Evolutionary conservation across 1,140 invertebrate species (phyloP), one percentile per base, ranked within the genome.

Genomic region (Heliconius nattereri): DNA sequence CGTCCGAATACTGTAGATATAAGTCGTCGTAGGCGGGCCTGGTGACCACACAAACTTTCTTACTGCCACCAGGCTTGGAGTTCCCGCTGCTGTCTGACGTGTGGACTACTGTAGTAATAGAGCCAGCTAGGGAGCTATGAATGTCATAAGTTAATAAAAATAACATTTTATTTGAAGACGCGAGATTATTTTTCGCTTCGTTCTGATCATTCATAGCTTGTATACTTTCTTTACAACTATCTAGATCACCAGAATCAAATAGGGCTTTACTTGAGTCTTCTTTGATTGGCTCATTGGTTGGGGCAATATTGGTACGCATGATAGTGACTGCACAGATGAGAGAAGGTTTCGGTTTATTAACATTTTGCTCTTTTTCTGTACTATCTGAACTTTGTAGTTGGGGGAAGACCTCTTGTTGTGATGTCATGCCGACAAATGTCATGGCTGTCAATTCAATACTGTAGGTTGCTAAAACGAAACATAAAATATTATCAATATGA

Each of bases 131-230:
- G 2, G 93, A 92, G 84, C 91, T 92, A 79, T 94, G 91, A 88
- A 95, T 94, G 73, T 94, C 94, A 49, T 95, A 95, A 7, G 94
- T 94, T 78, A 94, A 73, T 52, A 95, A 85, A 83, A 93, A 95
- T 66, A 94, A 85, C 90, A 92, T 94, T 88, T 92, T 94, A 75
- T 91, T 90, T 78, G 89, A 85, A 60, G 84, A 83, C 7, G 87
- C 79, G 11, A 87, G 81, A 81, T 92, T 94, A 75, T 86, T 95
- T 76, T 94, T 95, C 16, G 94, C 93, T 84, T 95, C 91, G 71
- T 95, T 95, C 73, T 94, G 91, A 78, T 94, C 92, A 83, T 95
- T 95, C 94, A 95, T 95, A 7, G 93, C 94, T 81, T 94, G 87
- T 26, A 95, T 87, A 75, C 83, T 92, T 82, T 94, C 92, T 85